Base-by-base conservation (phyloP, 2,888 invertebrate species). In the Erebia aethiops region DNA sequence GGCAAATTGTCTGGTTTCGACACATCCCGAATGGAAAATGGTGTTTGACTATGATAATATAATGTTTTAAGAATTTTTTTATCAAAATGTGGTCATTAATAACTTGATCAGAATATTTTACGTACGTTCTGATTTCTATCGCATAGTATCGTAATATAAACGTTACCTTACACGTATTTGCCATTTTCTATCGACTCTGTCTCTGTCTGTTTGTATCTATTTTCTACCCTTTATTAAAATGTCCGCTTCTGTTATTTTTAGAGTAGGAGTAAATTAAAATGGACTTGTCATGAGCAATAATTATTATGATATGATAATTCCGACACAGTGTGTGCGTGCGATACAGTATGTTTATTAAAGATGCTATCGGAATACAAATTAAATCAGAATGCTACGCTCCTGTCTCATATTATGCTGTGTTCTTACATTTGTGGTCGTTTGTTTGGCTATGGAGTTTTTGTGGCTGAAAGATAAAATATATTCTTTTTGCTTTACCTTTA, bases 131-230 rank as follows among this genome's bases (percentile, higher is more conserved):
- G 14, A 35, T n/a, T 41, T 41, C 3, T 58, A 60, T 54, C 54
- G 5, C 13, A 35, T 35, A 64, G 54, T 64, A 54, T 64, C 64
- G 64, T 54, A 54, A 54, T 41, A 52, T 52, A 21, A 54, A 41
- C 54, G 51, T 64, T 54, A 52, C 11, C 21, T 46, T 18, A 41
- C 35, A 35, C 63, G 1, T 46, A 13, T 7, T 49, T 46, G 21
- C 21, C 46, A 21, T 49, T 46, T 13, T 64, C 52, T 64, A 16
- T 14, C 54, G 8, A 14, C 35, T 52, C 41, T 52, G 2, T 62
- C 13, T 11, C 11, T 52, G n/a, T 11, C 11, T 52, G n/a, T 57
- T 14, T 63, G 13, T 67, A 9, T 58, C n/a, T 41, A 41, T 60
- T 56, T 67, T 62, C 57, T 65, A 43, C 54, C 46, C 54, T 51